A percentile compares a stretch with the other conserved stretches of the same genome.
These are phyloP conservation scores for Hoplostethus mediterraneus DNA, from an alignment of 2,797 vertebrate species.

Conservation along the genomic window DNA sequence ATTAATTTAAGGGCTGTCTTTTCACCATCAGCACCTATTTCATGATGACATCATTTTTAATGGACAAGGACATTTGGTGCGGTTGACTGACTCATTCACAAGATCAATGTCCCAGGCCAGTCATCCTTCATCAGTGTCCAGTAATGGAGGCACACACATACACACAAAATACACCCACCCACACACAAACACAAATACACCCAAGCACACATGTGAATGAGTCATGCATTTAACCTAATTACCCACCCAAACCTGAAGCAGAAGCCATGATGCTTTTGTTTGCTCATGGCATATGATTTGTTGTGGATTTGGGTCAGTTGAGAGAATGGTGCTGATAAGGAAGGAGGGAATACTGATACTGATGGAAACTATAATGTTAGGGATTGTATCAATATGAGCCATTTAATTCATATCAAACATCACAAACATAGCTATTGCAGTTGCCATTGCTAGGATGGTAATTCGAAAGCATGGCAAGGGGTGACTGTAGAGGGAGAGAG, in stretches of 20 bases:
- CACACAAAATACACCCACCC: conserved; percentile 16
- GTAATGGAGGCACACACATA: conserved; percentile 28
- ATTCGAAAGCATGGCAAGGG: conserved; percentile 15
- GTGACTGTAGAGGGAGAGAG: conserved; percentile 17
- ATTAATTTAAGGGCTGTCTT: conserved; percentile 25
- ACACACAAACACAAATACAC: conserved; percentile 12
- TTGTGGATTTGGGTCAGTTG: conserved; percentile 35
- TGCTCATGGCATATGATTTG: conserved; percentile 32
- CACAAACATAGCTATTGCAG: neutral
- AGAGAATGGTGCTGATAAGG: conserved; percentile 3
- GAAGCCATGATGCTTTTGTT: conserved; percentile 33
- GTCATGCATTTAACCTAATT: conserved; percentile 66
- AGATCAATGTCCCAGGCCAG: conserved; percentile 58
- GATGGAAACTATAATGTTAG: conserved; percentile 15
- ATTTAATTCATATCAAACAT: conserved; percentile 10
- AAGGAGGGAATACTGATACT: conserved; percentile 11
- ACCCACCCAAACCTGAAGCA: conserved; percentile 38
- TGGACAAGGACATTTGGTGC: conserved; percentile 47
- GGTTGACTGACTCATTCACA: conserved; percentile 61
- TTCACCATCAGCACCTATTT: conserved; percentile 58
- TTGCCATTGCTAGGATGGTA: conserved; percentile 11
- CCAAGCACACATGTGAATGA: conserved; percentile 33
- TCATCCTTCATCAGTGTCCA: conserved; percentile 33
- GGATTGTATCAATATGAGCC: neutral
- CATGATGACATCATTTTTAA: conserved; percentile 63